phyloP scores from a whole-genome alignment of 2,888 invertebrate genomes.

The Ichneumoninae sp. region DNA sequence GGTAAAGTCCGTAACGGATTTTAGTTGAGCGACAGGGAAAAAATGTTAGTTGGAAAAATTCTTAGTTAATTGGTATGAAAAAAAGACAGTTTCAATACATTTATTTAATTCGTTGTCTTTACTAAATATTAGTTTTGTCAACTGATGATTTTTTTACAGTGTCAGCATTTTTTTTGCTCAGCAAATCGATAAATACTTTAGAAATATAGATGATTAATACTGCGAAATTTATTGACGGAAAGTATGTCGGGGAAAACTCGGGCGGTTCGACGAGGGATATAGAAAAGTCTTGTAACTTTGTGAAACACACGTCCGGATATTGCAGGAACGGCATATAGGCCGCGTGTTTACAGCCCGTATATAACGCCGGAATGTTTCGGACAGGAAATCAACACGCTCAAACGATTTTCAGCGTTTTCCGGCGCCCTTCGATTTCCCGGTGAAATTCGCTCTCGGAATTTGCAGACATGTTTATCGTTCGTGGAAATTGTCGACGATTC shows the following conservation, averaged over 20 bases:
- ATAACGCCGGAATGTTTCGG: neutral
- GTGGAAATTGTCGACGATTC: neutral
- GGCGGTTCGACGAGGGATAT: neutral
- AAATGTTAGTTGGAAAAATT: too few species aligned
- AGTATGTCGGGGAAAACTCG: neutral
- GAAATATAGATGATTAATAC: neutral
- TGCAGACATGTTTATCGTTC: conserved; percentile 22
- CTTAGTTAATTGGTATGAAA: too few species aligned
- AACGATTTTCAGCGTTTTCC: conserved; percentile 23
- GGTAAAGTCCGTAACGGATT: too few species aligned
- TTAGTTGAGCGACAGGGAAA: too few species aligned
- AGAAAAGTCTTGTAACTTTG: conserved; percentile 2
- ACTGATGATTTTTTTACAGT: too few species aligned
- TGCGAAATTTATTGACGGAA: neutral
- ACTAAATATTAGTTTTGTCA: too few species aligned
- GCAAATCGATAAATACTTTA: neutral
- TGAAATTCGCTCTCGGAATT: neutral
- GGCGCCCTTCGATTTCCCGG: conserved; percentile 23
- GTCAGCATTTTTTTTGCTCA: too few species aligned
- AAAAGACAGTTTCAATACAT: too few species aligned
- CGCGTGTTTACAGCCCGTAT: conserved; percentile 1
- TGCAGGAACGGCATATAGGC: conserved; percentile 30
- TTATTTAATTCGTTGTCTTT: too few species aligned
- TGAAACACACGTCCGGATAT: conserved; percentile 44
- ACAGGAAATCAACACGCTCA: conserved; percentile 24